Conservation (phyloP, 2,113 vertebrate species). For the Jacana jacana region DNA sequence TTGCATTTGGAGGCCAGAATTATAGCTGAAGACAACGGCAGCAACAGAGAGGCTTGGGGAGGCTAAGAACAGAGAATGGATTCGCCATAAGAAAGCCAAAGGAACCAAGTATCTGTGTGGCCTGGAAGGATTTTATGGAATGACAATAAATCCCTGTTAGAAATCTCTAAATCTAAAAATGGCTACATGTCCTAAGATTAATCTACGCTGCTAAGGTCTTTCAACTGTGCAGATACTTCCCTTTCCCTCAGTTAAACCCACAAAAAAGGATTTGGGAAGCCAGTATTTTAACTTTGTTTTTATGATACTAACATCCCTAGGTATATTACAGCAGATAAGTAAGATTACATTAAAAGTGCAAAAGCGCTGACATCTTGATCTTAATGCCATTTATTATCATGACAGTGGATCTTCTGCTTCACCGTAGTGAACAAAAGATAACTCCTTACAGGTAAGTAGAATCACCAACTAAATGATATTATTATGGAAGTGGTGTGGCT, state of each 20-base stretch:
- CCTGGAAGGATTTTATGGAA: slow-evolving; percentile 8
- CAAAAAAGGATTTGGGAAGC: not conserved
- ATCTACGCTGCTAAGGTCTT: not conserved
- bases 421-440: not conserved
- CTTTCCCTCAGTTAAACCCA: not conserved
- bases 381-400: not conserved
- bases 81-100: not conserved
- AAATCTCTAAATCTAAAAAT: not conserved
- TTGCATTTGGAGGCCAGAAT: not conserved
- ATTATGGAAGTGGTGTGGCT: not conserved
- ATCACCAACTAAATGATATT: not conserved
- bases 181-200: not conserved
- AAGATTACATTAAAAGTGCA: not conserved
- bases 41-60: not conserved
- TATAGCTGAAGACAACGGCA: not conserved
- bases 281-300: not conserved
- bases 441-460: not conserved
- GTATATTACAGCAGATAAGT: not conserved
- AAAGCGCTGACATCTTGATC: not conserved
- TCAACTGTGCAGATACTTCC: not conserved
- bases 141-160: not conserved
- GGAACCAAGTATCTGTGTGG: not conserved
- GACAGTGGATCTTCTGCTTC: not conserved
- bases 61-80: not conserved
- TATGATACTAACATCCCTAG: not conserved